These are phyloP conservation scores for Luscinia luscinia DNA, from an alignment of 2,797 vertebrate genomes.

Conservation along the genomic window DNA sequence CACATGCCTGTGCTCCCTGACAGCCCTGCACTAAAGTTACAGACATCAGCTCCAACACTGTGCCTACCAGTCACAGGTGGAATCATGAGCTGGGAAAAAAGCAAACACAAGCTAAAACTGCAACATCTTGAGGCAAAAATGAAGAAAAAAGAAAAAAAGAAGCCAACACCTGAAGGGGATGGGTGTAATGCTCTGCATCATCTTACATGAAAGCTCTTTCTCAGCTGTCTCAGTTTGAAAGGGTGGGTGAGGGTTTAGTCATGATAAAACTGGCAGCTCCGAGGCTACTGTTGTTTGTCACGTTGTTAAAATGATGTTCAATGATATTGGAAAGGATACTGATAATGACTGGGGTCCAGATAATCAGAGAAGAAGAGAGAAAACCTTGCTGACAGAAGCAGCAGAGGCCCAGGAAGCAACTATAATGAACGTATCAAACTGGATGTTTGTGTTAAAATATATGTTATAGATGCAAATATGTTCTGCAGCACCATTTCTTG, in stretches of 20 bases:
- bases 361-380: not conserved
- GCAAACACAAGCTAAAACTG: conserved; percentile 24
- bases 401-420: not conserved
- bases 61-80: not conserved
- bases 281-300: not conserved
- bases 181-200: not conserved
- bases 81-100: conserved; percentile 26
- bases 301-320: not conserved
- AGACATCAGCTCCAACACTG: not conserved
- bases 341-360: not conserved
- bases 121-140: not conserved
- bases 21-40: not conserved
- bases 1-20: conserved; percentile 30
- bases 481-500: not conserved
- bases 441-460: not conserved
- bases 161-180: not conserved
- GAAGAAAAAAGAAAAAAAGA: not conserved
- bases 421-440: not conserved
- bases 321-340: not conserved
- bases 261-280: not conserved
- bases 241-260: conserved; percentile 29
- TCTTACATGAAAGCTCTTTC: conserved; percentile 33
- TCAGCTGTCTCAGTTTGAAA: conserved; percentile 21
- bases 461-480: not conserved
- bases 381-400: not conserved